Evolutionary conservation across 1,140 invertebrate species (phyloP), one percentile per base, ranked within the genome.

Genomic region (Drosophila ambigua): DNA sequence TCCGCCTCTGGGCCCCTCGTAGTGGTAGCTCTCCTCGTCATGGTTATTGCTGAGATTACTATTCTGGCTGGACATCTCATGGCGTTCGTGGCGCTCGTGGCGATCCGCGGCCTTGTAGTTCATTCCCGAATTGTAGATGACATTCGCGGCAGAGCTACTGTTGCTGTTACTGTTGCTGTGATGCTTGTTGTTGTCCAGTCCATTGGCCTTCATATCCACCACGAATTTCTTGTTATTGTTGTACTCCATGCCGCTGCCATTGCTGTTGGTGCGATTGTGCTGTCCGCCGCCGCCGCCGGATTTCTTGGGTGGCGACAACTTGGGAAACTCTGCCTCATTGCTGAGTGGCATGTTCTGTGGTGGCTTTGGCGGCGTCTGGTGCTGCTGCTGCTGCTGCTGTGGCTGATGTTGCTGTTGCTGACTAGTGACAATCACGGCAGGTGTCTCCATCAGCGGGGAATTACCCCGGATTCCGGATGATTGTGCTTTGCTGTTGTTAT

Each of bases 391-490:
- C 24, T 77, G 77, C 31, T 79, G 84, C 46, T 79, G 79, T 35
- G 83, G 76, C 31, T 83, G 82, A 20, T 20, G 20, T 20, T 20
- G 20, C 24, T 83, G 90, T 52, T 92, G 92, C 31, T 91, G 90
- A 90, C 80, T 91, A 91, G 90, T 91, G 39, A 91, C 78, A 84
- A 91, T 91, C 65, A 91, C 88, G 65, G 84, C 69, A 45, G 90
- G 79, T 68, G 92, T 75, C 91, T 93, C 55, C 85, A 92, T 68
- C 84, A 93, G 58, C 91, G 92, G 78, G 91, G 93, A 91, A 60
- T 83, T 90, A 61, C 90, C 89, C 57, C 81, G 35, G 5, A 39
- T 77, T 75, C 78, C 78, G 62, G 75, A 64, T 76, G 81, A 87
- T 88, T 87, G 82, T 87, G 82, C 83, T 82, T 88, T 87, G 82